Conservation (phyloP, 2,113 vertebrate genomes). For the Prietella phreatophila region DNA sequence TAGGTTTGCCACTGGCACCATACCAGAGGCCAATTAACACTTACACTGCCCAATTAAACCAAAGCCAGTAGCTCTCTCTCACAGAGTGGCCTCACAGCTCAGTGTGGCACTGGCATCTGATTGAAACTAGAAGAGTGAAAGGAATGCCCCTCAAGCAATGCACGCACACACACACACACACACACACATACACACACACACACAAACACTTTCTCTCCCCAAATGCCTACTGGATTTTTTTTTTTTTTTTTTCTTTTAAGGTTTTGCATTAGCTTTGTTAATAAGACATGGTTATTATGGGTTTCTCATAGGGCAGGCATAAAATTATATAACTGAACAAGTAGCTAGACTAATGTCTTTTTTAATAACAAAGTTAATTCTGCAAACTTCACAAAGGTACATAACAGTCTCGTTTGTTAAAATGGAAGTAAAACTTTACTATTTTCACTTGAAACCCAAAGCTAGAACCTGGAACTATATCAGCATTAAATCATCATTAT, state of each 20-base stretch:
- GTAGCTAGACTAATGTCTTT: not conserved
- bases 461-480: no score
- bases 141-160: slow-evolving; percentile 16
- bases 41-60: slow-evolving; percentile 46
- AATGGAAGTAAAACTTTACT: not conserved
- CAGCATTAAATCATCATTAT: not conserved
- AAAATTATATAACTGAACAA: not conserved
- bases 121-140: slow-evolving; percentile 6
- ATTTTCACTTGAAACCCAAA: not conserved
- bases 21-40: slow-evolving; percentile 21
- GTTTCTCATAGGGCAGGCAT: not conserved
- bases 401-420: not conserved
- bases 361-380: not conserved
- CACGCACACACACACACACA: not conserved
- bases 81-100: slow-evolving; percentile 18
- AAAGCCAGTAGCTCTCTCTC: slow-evolving; percentile 42
- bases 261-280: slow-evolving; percentile 12
- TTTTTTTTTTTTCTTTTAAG: not conserved
- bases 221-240: not conserved
- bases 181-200: not conserved
- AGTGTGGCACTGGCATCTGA: slow-evolving; percentile 27
- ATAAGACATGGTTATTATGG: slow-evolving; percentile 13
- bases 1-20: slow-evolving; percentile 13
- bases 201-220: not conserved
- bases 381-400: not conserved